Evolutionary conservation across 2,113 vertebrate genomes (phyloP).

Genomic region (Tricholaema leucomelas): DNA sequence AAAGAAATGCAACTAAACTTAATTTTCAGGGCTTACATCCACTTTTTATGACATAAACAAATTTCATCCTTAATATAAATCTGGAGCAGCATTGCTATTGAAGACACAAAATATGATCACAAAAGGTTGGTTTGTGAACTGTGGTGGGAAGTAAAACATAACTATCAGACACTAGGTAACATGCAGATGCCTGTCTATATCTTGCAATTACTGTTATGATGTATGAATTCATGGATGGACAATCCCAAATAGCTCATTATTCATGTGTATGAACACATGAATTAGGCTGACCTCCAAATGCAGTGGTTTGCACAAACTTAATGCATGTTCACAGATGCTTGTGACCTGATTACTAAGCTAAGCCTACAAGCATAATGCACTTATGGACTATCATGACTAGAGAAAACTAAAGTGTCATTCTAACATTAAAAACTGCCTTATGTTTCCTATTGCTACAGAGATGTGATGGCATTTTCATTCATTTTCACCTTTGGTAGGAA

Average conservation of each 20-base stretch:
- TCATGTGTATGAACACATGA: neutral
- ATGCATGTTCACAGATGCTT: neutral
- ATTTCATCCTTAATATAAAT: neutral
- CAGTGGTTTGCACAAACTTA: conserved; percentile 10
- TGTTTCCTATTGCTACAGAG: neutral
- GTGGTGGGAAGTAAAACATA: neutral
- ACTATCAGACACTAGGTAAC: neutral
- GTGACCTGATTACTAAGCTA: neutral
- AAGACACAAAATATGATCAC: neutral
- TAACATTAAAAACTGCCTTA: neutral
- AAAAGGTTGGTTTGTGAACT: neutral
- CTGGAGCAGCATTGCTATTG: neutral
- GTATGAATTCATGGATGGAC: neutral
- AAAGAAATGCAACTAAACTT: neutral
- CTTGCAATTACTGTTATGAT: neutral
- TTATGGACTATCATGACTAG: neutral
- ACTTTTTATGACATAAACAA: neutral
- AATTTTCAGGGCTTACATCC: neutral
- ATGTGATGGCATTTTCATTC: neutral
- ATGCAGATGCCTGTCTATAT: neutral
- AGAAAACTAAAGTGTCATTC: neutral
- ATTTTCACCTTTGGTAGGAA: neutral
- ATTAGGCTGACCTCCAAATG: neutral
- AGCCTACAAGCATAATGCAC: neutral
- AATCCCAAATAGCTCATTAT: neutral